Conservation (phyloP, 2,888 invertebrate genomes). For the Drymonia ruficornis region DNA sequence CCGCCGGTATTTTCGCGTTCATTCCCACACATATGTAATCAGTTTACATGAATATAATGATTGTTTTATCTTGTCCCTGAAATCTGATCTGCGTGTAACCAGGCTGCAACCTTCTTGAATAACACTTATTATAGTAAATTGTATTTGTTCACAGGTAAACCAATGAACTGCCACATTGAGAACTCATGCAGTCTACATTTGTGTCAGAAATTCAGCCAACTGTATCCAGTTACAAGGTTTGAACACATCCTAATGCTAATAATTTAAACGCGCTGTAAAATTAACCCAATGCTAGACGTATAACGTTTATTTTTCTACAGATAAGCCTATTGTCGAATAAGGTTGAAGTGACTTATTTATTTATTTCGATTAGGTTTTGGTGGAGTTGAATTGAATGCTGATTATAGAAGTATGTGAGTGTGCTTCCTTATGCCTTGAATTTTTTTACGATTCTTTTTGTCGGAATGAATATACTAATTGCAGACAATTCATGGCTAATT, state of each 20-base stretch:
- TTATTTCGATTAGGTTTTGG: background rate
- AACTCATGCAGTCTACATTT: slow-evolving; percentile 93
- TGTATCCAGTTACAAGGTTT: slow-evolving; percentile 90
- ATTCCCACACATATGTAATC: no score
- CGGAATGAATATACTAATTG: no score
- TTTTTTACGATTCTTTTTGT: no score
- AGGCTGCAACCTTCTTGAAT: no score
- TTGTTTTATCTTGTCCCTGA: no score
- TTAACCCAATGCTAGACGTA: background rate
- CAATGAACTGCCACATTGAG: slow-evolving; percentile 86
- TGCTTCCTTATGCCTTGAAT: no score
- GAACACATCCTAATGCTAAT: slow-evolving; percentile 27
- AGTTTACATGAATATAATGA: no score
- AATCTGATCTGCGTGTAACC: no score
- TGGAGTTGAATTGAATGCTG: background rate
- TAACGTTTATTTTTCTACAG: background rate
- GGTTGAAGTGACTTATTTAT: background rate
- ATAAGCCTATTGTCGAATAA: background rate
- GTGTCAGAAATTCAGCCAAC: slow-evolving; percentile 93
- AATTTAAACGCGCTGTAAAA: background rate
- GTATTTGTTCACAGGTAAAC: slow-evolving; percentile 79
- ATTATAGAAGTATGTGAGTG: no score
- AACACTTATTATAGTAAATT: no score
- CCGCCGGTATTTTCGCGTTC: no score
- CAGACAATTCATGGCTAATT: no score